Evolutionary conservation across 2,888 invertebrate genomes (phyloP), one percentile per base, ranked within the genome.

Genomic region (Limnephilus auricula): DNA sequence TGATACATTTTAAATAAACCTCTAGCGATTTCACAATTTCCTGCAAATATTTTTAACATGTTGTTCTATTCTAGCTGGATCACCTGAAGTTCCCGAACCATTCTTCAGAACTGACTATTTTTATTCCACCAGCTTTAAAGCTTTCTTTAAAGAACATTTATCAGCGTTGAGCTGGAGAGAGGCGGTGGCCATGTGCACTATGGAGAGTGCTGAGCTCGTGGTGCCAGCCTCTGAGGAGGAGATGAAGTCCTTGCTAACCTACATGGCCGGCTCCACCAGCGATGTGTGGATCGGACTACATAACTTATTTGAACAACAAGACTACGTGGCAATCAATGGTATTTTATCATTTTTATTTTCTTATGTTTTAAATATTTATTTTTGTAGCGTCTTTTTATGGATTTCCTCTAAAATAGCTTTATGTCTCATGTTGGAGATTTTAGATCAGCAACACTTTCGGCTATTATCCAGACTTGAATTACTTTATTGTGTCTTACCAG

Each of bases 311-410:
- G 82, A 91, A 1, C 91, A 92, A 89, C 91, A 89, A 0, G 88
- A 91, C 2, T 92, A 91, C 80, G 30, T 82, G 0, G 90, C 92
- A n/a, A n/a, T 92, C 9, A 87, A 92, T 30, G 92, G 92, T 92
- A 18, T 32, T 13, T 80, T 40, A 40, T 40, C 40, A 40, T 40
- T 40, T 40, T 40, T 40, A 40, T 40, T 40, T 40, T 40, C 40
- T 40, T 40, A 40, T 1, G 12, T 40, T 40, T 40, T 10, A 12
- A 40, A 40, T 40, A 12, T 12, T 40, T 12, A 37, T 40, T 40
- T 40, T 40, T 40, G 40, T 40, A 40, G 12, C 40, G 37, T 40
- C 12, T 40, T 40, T 40, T 40, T 40, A 12, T 1, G 40, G 12
- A 40, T 0, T 40, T 10, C 40, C 40, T 40, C 1, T 40, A 12